Conservation (phyloP, 2,888 invertebrate species). For the Lasioglossum zephyrum region DNA sequence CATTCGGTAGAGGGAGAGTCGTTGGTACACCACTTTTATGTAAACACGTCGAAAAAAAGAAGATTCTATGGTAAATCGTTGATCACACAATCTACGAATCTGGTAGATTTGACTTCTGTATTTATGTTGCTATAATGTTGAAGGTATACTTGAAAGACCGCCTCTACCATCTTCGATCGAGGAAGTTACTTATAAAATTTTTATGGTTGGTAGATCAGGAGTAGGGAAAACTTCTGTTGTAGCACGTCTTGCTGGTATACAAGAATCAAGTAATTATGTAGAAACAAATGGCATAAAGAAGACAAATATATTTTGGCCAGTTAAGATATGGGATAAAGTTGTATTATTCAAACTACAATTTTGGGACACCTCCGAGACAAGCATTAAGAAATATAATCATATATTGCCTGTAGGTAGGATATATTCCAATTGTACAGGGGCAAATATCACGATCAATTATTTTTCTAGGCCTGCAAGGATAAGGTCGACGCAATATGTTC, state of each 20-base stretch:
- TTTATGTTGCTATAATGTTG: constrained; percentile 20
- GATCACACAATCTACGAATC: too few species aligned
- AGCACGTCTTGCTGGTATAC: constrained; percentile 85
- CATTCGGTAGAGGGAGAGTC: constrained; percentile 77
- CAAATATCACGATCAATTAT: constrained; percentile 1
- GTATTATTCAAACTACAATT: constrained; percentile 86
- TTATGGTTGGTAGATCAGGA: constrained; percentile 85
- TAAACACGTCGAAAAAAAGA: constrained; percentile 74
- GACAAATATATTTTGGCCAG: constrained; percentile 86
- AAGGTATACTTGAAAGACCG: constrained; percentile 86
- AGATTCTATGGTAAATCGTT: constrained; percentile 75
- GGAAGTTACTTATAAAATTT: constrained; percentile 86
- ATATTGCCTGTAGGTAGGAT: constrained; percentile 84
- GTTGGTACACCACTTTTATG: constrained; percentile 77
- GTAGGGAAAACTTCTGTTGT: constrained; percentile 86
- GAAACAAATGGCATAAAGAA: constrained; percentile 86
- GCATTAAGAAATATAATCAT: constrained; percentile 86
- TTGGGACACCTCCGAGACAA: constrained; percentile 87
- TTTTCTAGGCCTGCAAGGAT: constrained; percentile 85
- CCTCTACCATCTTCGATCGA: constrained; percentile 84
- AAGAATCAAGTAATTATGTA: constrained; percentile 79
- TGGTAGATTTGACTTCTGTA: not conserved
- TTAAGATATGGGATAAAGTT: constrained; percentile 85
- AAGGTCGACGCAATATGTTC: constrained; percentile 85
- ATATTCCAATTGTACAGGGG: not conserved